Percentiles rank a stretch among this genome's conserved stretches.
These are phyloP conservation scores for Lichenostomus cassidix DNA, from an alignment of 2,113 vertebrate genomes.

Conservation along the genomic window DNA sequence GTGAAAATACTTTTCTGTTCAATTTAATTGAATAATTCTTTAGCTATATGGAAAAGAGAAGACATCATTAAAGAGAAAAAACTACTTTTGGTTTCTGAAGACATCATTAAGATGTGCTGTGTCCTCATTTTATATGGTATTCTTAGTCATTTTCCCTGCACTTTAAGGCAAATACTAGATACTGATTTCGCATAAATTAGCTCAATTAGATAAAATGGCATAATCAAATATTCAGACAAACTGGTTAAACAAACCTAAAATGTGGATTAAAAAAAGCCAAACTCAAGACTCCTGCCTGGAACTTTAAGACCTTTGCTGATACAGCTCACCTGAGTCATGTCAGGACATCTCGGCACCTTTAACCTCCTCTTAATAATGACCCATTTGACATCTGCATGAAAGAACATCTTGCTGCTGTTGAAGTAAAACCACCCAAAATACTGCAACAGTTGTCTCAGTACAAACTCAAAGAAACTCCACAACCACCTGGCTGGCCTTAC, in stretches of 20 bases:
- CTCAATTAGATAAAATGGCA: background rate
- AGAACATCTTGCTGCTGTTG: background rate
- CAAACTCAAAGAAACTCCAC: background rate
- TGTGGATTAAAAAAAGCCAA: background rate
- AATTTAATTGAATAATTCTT: background rate
- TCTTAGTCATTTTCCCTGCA: background rate
- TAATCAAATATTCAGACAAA: background rate
- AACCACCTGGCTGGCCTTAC: accelerated
- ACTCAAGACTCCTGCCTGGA: background rate
- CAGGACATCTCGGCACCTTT: background rate
- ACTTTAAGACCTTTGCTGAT: background rate
- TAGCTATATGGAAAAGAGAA: background rate
- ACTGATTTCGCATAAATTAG: background rate
- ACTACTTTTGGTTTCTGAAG: background rate
- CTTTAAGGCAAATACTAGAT: constrained; percentile 15
- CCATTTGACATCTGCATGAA: background rate
- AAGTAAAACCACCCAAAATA: background rate
- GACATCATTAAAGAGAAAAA: background rate
- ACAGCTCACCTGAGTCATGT: background rate
- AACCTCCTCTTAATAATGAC: background rate
- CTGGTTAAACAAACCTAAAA: background rate
- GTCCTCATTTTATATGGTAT: background rate
- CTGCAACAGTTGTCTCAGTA: background rate
- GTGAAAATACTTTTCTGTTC: background rate
- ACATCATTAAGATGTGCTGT: background rate